Percentiles rank a stretch among this genome's conserved stretches.
Evolutionary conservation across 2,888 invertebrate genomes (phyloP).

Genomic region (Pachydiplax longipennis): DNA sequence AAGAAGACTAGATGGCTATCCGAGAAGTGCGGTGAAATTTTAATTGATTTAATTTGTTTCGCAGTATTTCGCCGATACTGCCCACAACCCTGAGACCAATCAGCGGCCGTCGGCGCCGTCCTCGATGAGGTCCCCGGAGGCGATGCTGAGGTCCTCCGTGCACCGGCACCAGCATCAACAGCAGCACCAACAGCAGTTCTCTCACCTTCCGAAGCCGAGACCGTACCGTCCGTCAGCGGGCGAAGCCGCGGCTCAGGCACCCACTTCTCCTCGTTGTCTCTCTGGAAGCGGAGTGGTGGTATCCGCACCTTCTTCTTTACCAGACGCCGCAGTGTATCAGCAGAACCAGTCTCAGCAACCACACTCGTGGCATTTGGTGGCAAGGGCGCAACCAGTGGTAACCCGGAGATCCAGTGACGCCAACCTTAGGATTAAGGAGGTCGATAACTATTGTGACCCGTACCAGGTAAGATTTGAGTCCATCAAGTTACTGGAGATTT

Average conservation of each 20-base stretch:
- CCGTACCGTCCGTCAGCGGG: constrained; percentile 53
- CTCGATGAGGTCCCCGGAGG: constrained; percentile 60
- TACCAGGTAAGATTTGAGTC: neutral
- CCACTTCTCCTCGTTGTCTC: constrained; percentile 49
- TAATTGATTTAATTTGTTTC: constrained; percentile 52
- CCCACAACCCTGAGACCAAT: constrained; percentile 88
- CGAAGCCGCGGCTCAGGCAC: neutral
- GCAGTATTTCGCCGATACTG: constrained; percentile 89
- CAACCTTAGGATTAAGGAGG: constrained; percentile 16
- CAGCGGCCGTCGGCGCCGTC: constrained; percentile 63
- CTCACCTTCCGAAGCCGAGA: constrained; percentile 54
- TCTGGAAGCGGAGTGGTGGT: neutral
- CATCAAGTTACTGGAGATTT: too few species aligned
- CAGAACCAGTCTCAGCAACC: constrained; percentile 55
- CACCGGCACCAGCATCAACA: constrained; percentile 46
- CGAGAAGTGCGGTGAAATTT: neutral
- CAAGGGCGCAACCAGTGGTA: constrained; percentile 14
- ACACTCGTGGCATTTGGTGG: constrained; percentile 56
- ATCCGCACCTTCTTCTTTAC: neutral
- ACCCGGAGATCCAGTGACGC: constrained; percentile 12
- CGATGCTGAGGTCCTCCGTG: constrained; percentile 57
- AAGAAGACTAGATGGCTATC: too few species aligned
- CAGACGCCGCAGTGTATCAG: constrained; percentile 50
- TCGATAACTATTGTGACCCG: constrained; percentile 9
- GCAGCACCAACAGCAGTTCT: constrained; percentile 50